Conservation (phyloP, 2,888 invertebrate species). For the Eupsilia transversa region DNA sequence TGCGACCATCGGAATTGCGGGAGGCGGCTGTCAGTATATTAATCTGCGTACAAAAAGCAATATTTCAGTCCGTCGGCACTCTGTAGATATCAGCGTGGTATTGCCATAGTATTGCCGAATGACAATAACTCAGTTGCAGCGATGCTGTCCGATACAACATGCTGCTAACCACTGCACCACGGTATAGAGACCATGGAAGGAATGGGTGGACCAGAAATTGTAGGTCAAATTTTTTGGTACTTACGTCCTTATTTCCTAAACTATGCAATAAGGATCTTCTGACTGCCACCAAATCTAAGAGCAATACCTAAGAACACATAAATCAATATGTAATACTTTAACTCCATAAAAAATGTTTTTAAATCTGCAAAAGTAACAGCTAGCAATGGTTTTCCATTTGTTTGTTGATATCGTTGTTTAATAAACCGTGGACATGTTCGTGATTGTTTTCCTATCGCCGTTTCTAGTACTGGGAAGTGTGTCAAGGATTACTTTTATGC, state of each 20-base stretch:
- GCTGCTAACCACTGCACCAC: constrained; percentile 23
- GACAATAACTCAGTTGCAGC: constrained; percentile 67
- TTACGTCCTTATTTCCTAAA: background rate
- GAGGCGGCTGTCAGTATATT: constrained; percentile 39
- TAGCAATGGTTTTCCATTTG: constrained; percentile 42
- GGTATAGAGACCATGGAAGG: constrained; percentile 44
- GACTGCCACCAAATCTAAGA: fast-evolving
- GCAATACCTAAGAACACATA: background rate
- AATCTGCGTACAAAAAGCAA: constrained; percentile 55
- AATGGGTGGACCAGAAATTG: background rate
- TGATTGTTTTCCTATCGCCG: constrained; percentile 47
- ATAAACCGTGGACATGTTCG: constrained; percentile 43
- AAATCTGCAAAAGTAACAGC: background rate
- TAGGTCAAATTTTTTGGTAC: background rate
- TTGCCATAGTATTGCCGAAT: constrained; percentile 50
- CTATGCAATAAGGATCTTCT: background rate
- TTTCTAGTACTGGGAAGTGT: constrained; percentile 36
- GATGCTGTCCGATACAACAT: constrained; percentile 59
- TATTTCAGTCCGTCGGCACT: constrained; percentile 47
- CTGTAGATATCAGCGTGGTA: constrained; percentile 31
- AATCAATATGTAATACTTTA: constrained; percentile 11
- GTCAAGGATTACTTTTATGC: constrained; percentile 60
- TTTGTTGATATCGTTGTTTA: constrained; percentile 55
- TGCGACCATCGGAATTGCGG: background rate
- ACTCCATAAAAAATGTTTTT: constrained; percentile 7